Conservation (phyloP, 2,113 vertebrate genomes). For the Corythornis madagascariensis region DNA sequence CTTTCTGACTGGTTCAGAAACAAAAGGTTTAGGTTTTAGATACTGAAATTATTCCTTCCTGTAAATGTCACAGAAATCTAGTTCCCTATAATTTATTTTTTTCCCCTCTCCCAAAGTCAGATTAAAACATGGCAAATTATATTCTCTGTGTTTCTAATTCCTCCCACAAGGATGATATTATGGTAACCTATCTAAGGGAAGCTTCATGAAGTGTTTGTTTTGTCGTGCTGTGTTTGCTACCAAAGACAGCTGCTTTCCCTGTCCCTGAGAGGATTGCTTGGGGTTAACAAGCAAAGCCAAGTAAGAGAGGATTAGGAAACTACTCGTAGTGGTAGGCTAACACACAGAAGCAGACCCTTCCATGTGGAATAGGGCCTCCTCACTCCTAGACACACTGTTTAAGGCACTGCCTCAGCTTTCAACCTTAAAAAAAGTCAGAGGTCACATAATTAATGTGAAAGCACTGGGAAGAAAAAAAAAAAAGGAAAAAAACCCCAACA, state of each 20-base stretch:
- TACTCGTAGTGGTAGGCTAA: constrained; percentile 35
- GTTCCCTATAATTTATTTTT: constrained; percentile 32
- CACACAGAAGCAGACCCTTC: background rate
- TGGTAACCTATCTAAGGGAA: constrained; percentile 3
- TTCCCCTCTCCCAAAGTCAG: constrained; percentile 50
- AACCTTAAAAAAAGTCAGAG: constrained; percentile 16
- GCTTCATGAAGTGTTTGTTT: constrained; percentile 56
- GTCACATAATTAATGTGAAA: background rate
- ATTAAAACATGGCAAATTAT: constrained; percentile 57
- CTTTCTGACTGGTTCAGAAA: background rate
- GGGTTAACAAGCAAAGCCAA: constrained; percentile 74
- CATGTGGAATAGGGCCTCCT: background rate
- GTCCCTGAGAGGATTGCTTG: constrained; percentile 64
- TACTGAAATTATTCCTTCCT: constrained; percentile 32
- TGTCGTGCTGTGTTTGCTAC: constrained; percentile 54
- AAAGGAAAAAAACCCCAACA: background rate
- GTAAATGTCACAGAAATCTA: constrained; percentile 34
- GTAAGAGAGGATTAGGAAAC: constrained; percentile 71
- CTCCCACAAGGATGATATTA: constrained; percentile 45
- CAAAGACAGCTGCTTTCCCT: constrained; percentile 72
- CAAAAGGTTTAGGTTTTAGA: constrained; percentile 9
- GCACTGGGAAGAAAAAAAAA: background rate
- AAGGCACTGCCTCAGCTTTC: background rate
- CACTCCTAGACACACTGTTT: background rate
- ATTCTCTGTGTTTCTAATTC: constrained; percentile 51